Evolutionary conservation across 92 coral and sea anemone species (phyloP).

Genomic region (Nematostella vectensis): DNA sequence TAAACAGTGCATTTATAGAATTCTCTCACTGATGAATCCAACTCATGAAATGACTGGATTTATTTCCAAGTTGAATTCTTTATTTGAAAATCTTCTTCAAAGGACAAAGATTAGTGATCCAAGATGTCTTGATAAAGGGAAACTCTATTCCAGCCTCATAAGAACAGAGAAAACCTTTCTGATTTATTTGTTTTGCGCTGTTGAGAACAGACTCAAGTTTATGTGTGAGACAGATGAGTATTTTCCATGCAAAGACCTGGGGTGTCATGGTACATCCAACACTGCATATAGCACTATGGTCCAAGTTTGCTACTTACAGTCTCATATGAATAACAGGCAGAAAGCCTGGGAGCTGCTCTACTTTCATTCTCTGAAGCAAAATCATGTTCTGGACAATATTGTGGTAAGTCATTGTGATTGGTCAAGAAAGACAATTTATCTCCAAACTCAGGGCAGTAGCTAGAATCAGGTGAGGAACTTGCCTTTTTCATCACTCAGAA

Average conservation of each 20-base stretch:
- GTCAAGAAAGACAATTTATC: too few relatives aligned
- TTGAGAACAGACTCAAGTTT: conserved; percentile 69
- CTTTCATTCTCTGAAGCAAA: conserved; percentile 57
- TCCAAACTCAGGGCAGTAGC: too few relatives aligned
- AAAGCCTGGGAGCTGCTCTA: conserved; percentile 71
- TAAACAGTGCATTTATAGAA: conserved; percentile 25
- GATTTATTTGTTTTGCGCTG: conserved; percentile 53
- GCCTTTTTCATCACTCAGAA: too few relatives aligned
- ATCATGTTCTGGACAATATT: conserved; percentile 77
- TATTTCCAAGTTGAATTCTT: conserved; percentile 37
- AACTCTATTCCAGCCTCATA: conserved; percentile 65
- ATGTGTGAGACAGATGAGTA: conserved; percentile 1
- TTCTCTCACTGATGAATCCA: conserved; percentile 70
- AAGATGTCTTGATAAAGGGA: conserved; percentile 45
- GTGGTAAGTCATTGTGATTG: conserved; percentile 45
- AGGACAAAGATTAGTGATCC: conserved; percentile 25
- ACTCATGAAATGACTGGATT: conserved; percentile 48
- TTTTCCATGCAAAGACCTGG: not conserved
- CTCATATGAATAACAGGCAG: conserved; percentile 45
- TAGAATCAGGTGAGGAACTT: too few relatives aligned
- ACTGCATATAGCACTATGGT: conserved; percentile 21
- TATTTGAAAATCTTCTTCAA: conserved; percentile 51
- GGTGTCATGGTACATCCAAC: not conserved
- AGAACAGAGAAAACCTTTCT: conserved; percentile 47
- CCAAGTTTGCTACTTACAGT: conserved; percentile 55